A percentile compares a stretch with the other conserved stretches of the same genome.
phyloP scores from a whole-genome alignment of 2,113 vertebrate species.

The Pungitius pungitius region DNA sequence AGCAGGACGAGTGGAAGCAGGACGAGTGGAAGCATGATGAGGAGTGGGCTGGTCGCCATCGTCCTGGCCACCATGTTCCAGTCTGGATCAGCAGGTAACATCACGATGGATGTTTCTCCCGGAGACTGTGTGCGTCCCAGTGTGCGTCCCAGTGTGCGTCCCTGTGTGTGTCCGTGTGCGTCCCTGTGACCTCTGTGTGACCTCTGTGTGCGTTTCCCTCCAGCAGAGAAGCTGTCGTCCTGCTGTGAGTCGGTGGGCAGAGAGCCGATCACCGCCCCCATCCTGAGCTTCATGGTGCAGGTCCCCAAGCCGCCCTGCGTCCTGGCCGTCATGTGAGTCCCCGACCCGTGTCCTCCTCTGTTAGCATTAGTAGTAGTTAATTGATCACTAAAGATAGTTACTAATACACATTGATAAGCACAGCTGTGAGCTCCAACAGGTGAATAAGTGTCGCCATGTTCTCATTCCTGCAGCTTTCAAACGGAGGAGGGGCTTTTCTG shows the following conservation, averaged over 20 bases:
- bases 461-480: constrained; percentile 51
- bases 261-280: neutral
- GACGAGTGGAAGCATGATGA: constrained; percentile 17
- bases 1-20: neutral
- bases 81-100: constrained; percentile 37
- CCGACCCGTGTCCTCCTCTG: too few relatives aligned
- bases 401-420: too few relatives aligned
- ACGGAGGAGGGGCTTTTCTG: constrained; percentile 45
- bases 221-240: constrained; percentile 32
- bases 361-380: too few relatives aligned
- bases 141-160: too few relatives aligned
- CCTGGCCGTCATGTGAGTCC: constrained; percentile 59
- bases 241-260: constrained; percentile 35
- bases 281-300: constrained; percentile 34
- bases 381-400: too few relatives aligned
- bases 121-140: neutral
- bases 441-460: too few relatives aligned
- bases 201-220: neutral
- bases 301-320: constrained; percentile 3
- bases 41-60: constrained; percentile 13
- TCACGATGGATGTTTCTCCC: neutral
- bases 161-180: too few relatives aligned
- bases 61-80: constrained; percentile 25
- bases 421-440: too few relatives aligned
- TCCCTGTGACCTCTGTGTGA: too few relatives aligned